Base-by-base conservation (phyloP, 2,113 vertebrate species). In the Trochalopteron elliotii region DNA sequence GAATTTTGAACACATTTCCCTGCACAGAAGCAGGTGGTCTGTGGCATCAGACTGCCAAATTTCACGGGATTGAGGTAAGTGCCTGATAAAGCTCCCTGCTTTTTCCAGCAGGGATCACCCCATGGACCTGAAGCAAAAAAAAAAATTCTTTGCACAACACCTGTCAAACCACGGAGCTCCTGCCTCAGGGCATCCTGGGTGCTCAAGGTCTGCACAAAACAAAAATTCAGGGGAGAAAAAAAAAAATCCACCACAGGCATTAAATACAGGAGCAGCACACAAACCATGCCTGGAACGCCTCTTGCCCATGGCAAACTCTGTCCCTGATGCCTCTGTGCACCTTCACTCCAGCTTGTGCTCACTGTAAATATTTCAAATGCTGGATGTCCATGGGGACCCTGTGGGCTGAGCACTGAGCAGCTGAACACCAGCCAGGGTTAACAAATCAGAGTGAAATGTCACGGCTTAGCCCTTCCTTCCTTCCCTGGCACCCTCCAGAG, bases 361-460 rank as follows among this genome's bases (percentile, higher is more conserved):
- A 5, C 52, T 76, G 83, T 93, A 94, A 96, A 95, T 94, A 94
- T 96, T 96, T 94, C 55, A 94, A 12, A n/a, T 5, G 12, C 44
- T 63, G 22, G 11, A 17, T 64, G 44, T 61, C 94, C 78, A 91
- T 2, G 0, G 93, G 77, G 94, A 91, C 65, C 56, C 60, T 74
- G 39, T 92, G 40, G 1, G 47, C 88, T 74, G 94, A 84, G 30
- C 45, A 2, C 28, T 12, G 39, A n/a, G 78, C 86, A 27, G 71
- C 89, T 93, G 94, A 96, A 85, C 65, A 12, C 17, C 89, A 94
- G 94, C 94, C 94, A 94, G 89, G 91, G 93, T 96, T 96, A 95
- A 97, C 95, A 96, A 96, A 96, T 84, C 61, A 44, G 87, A 96
- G 89, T 55, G 80, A 96, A 96, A 97, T 93, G 95, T 91, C 95